A percentile compares a stretch with the other conserved stretches of the same genome.
Conservation (phyloP, 2,797 vertebrate species). For the Tiaroga cobitis region DNA sequence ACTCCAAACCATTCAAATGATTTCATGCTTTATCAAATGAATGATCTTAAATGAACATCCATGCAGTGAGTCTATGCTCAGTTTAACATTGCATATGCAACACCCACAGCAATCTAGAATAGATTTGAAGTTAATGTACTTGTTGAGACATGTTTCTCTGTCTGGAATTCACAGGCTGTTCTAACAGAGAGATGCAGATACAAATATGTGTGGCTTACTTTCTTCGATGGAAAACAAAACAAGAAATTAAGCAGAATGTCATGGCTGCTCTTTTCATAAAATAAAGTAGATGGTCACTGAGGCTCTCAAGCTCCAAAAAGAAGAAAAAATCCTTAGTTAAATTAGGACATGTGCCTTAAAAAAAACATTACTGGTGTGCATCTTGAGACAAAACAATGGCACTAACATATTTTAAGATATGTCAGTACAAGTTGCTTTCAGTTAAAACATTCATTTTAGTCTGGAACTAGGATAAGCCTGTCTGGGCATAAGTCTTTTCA, state of each 20-base stretch:
- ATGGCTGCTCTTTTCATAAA: neutral
- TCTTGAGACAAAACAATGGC: too few relatives aligned
- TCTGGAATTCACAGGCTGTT: neutral
- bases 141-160: neutral
- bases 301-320: neutral
- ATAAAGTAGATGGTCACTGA: neutral
- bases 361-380: too few relatives aligned
- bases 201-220: slow-evolving; percentile 6
- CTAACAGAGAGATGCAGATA: slow-evolving; percentile 57
- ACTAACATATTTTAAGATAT: too few relatives aligned
- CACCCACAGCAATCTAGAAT: neutral
- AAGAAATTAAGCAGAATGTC: neutral
- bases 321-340: too few relatives aligned
- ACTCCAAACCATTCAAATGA: neutral
- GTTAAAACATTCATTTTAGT: too few relatives aligned
- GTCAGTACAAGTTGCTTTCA: too few relatives aligned
- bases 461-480: too few relatives aligned
- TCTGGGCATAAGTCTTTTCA: too few relatives aligned
- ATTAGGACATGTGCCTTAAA: too few relatives aligned
- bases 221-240: slow-evolving; percentile 30
- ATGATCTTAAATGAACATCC: neutral
- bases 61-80: neutral
- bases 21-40: slow-evolving; percentile 4
- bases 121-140: slow-evolving; percentile 5
- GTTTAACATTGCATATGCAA: slow-evolving; percentile 1